Conservation (phyloP, 2,113 vertebrate species). For the Taurulus bubalis region DNA sequence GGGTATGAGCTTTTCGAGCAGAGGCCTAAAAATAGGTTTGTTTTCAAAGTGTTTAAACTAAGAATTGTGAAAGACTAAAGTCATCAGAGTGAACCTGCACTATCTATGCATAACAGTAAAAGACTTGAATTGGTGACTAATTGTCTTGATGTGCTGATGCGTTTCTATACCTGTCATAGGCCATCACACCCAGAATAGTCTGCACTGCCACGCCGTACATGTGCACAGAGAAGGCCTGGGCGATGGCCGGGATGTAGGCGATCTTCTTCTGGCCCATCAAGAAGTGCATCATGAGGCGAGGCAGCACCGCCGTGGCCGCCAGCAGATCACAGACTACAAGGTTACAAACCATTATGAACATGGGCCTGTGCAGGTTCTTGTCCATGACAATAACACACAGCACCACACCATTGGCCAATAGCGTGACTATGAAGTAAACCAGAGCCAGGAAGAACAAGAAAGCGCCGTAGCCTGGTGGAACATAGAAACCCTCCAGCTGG, state of each 20-base stretch:
- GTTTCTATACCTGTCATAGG: slow-evolving; percentile 69
- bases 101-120: too few relatives aligned
- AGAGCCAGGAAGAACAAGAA: slow-evolving; percentile 65
- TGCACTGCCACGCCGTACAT: slow-evolving; percentile 47
- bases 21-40: too few relatives aligned
- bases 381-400: slow-evolving; percentile 46
- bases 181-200: slow-evolving; percentile 68
- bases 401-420: slow-evolving; percentile 65
- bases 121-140: not conserved
- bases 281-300: slow-evolving; percentile 67
- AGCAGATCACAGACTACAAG: slow-evolving; percentile 67
- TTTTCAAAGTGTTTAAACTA: too few relatives aligned
- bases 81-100: not conserved
- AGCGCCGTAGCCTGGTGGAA: slow-evolving; percentile 41
- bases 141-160: not conserved
- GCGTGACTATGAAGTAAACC: slow-evolving; percentile 17
- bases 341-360: slow-evolving; percentile 70
- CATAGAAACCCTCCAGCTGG: slow-evolving; percentile 67
- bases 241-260: slow-evolving; percentile 46
- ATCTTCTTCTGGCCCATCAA: slow-evolving; percentile 58
- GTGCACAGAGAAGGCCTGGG: slow-evolving; percentile 68
- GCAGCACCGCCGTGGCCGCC: slow-evolving; percentile 59
- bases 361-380: slow-evolving; percentile 68
- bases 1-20: too few relatives aligned
- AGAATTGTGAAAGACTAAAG: not conserved